Conservation (phyloP, 2,888 invertebrate species). For the Malthinus flaveolus region DNA sequence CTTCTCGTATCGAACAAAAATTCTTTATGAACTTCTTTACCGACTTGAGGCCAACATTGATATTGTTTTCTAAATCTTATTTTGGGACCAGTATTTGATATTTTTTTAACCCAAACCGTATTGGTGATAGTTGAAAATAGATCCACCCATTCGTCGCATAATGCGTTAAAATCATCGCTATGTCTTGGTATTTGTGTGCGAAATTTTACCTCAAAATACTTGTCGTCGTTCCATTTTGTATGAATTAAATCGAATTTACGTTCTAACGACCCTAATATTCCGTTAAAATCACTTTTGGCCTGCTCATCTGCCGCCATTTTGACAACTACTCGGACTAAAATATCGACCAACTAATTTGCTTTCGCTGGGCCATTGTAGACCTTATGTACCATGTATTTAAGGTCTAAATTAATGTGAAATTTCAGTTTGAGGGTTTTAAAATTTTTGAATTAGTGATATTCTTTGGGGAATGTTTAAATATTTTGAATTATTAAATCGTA, state of each 20-base stretch:
- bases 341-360: slow-evolving; percentile 27
- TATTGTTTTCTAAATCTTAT: slow-evolving; percentile 54
- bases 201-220: slow-evolving; percentile 50
- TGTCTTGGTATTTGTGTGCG: slow-evolving; percentile 50
- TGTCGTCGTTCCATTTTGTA: slow-evolving; percentile 49
- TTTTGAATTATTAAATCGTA: slow-evolving; percentile 9
- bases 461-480: slow-evolving; percentile 6
- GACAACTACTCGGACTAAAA: slow-evolving; percentile 27
- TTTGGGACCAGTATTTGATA: slow-evolving; percentile 54
- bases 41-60: slow-evolving; percentile 53
- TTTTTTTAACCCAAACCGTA: slow-evolving; percentile 54
- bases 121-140: slow-evolving; percentile 50
- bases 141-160: slow-evolving; percentile 54
- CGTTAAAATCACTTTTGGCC: slow-evolving; percentile 47
- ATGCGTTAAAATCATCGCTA: slow-evolving; percentile 50
- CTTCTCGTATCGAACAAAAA: slow-evolving; percentile 51
- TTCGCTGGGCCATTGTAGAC: slow-evolving; percentile 1
- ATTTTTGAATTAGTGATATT: slow-evolving; percentile 30
- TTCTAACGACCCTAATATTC: slow-evolving; percentile 46
- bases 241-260: slow-evolving; percentile 51
- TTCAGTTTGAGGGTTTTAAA: slow-evolving; percentile 20
- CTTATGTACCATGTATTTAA: slow-evolving; percentile 9
- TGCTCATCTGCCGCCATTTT: slow-evolving; percentile 43
- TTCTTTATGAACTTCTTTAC: slow-evolving; percentile 50
- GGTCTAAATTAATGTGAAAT: slow-evolving; percentile 7